Conservation (phyloP, 2,888 invertebrate genomes). For the Drosophila buzzatii region DNA sequence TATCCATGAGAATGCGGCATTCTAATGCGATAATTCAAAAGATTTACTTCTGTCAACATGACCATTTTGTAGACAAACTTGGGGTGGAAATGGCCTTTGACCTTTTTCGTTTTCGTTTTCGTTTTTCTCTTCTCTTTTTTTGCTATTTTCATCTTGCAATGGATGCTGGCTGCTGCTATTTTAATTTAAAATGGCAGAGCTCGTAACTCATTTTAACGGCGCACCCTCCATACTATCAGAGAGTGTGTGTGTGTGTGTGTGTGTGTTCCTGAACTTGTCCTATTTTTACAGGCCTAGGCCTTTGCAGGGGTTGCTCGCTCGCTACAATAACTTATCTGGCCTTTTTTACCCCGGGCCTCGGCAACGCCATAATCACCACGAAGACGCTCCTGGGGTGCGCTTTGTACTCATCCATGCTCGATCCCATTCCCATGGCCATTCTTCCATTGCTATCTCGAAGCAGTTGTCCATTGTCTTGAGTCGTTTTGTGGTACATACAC, state of each 20-base stretch:
- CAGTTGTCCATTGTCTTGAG: constrained; percentile 69
- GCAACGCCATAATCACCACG: constrained; percentile 66
- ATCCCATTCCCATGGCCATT: constrained; percentile 24
- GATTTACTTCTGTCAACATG: constrained; percentile 85
- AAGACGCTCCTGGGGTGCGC: constrained; percentile 82
- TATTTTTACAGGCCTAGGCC: constrained; percentile 70
- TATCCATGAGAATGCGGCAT: constrained; percentile 77
- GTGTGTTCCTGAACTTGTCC: constrained; percentile 72
- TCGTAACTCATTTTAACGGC: constrained; percentile 84
- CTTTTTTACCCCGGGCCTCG: constrained; percentile 57
- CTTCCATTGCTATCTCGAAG: constrained; percentile 53
- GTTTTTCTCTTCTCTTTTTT: constrained; percentile 2
- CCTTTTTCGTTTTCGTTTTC: constrained; percentile 56
- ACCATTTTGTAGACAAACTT: constrained; percentile 74
- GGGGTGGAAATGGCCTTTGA: constrained; percentile 78
- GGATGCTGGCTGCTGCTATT: constrained; percentile 72
- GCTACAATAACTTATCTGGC: constrained; percentile 81
- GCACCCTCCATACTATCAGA: constrained; percentile 62
- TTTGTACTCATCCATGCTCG: constrained; percentile 45
- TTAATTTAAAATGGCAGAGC: constrained; percentile 84
- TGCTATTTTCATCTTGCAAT: constrained; percentile 63
- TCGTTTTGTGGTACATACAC: constrained; percentile 75
- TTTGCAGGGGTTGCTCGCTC: constrained; percentile 75
- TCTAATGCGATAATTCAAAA: constrained; percentile 83
- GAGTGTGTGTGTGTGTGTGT: constrained; percentile 35